Base-by-base conservation (phyloP, 2,888 invertebrate species). In the Thysanoteuthis rhombus region DNA sequence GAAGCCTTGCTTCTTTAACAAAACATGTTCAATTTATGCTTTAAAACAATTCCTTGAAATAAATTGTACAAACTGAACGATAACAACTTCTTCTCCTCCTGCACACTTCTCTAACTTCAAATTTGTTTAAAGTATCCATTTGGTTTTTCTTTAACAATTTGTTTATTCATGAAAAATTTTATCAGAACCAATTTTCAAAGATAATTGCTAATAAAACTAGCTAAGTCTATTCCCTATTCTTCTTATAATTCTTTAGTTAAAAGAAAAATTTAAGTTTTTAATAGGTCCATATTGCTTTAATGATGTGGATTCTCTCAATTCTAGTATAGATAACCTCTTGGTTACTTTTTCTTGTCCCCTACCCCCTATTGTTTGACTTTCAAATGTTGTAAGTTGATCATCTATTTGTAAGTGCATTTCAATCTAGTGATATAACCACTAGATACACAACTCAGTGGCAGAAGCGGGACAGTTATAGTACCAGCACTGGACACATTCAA, bases 131-230 rank as follows among this genome's bases (percentile, higher is more conserved):
- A 52, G 52, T 5, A 52, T 52, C 25, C n/a, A 16, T 36, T 75
- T 75, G n/a, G n/a, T 75, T 75, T 75, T n/a, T 75, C n/a, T 75
- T 75, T n/a, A 36, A n/a, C 75, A 16, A 75, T 75, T 75, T 75
- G 75, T 75, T 75, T 75, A 75, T 75, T 75, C 75, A n/a, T 75
- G n/a, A 75, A 75, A 75, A 75, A n/a, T 75, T 75, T 75, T 75
- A 75, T 36, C 36, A 75, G 75, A 75, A 75, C n/a, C n/a, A 36
- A 36, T 75, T 75, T 75, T 75, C 36, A n/a, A n/a, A 75, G 36
- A 75, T n/a, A 75, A 75, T 75, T 75, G 36, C 75, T 75, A 75
- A 75, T 75, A 75, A 75, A 75, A n/a, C 75, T 75, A 75, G 75
- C 75, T 36, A 75, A 36, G 75, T 4, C 75, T 75, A 25, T 75